phyloP scores from a whole-genome alignment of 2,797 vertebrate species.

The Psittacula derbiana region DNA sequence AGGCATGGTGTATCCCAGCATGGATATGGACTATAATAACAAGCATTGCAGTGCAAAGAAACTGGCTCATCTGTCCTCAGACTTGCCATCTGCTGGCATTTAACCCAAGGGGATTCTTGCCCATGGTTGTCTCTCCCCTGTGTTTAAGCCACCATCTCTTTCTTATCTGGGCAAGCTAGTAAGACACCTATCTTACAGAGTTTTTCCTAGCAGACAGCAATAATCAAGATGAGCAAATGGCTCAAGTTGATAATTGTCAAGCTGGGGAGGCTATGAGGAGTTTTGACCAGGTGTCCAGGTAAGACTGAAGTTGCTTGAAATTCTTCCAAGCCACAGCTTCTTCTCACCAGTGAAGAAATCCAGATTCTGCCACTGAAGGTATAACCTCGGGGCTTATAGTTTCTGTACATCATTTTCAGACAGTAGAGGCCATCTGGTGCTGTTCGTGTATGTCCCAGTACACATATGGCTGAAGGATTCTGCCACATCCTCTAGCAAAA shows the following conservation, averaged over 20 bases:
- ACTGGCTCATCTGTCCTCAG: neutral
- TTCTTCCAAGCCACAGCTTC: neutral
- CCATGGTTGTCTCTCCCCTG: neutral
- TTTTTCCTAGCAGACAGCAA: neutral
- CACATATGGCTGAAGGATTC: neutral
- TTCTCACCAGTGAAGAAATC: neutral
- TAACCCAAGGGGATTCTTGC: neutral
- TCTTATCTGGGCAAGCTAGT: neutral
- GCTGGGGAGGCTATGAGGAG: neutral
- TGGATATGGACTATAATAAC: neutral
- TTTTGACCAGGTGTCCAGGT: neutral
- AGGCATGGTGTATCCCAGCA: rapidly evolving
- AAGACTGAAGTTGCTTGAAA: neutral
- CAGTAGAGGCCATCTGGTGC: neutral
- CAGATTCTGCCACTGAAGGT: neutral
- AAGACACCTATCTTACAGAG: neutral
- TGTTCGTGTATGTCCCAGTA: neutral
- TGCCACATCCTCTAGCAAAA: neutral
- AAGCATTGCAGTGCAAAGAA: neutral
- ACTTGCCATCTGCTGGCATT: neutral
- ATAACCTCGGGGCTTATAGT: neutral
- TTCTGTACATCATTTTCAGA: neutral
- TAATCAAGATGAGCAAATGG: neutral
- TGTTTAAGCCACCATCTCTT: neutral
- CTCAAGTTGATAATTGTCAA: neutral